Evolutionary conservation across 2,113 vertebrate genomes (phyloP).

Genomic region (Galeopterus variegatus): DNA sequence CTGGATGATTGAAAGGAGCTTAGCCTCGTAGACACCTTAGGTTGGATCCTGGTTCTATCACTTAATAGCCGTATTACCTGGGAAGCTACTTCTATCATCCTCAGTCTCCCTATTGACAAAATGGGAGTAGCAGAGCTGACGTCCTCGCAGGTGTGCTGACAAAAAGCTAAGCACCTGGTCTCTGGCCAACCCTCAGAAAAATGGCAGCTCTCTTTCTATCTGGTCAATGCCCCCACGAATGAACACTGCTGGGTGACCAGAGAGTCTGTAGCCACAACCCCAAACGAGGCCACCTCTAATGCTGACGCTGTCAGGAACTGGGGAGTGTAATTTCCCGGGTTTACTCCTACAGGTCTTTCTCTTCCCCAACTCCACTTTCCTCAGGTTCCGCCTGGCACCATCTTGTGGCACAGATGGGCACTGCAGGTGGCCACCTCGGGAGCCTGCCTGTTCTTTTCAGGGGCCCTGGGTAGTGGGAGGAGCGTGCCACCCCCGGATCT

Average conservation of each 20-base stretch:
- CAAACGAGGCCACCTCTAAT: no score
- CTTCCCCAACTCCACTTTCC: background rate
- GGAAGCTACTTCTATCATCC: background rate
- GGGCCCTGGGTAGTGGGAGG: no score
- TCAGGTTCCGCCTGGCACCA: background rate
- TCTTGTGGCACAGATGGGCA: background rate
- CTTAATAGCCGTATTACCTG: background rate
- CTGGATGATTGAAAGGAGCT: background rate
- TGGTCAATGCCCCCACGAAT: background rate
- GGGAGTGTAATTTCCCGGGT: background rate
- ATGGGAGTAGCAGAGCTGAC: background rate
- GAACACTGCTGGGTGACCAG: background rate
- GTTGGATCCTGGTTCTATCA: background rate
- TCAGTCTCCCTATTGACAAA: background rate
- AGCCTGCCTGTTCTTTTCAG: background rate
- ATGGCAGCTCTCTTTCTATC: background rate
- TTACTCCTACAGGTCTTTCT: background rate
- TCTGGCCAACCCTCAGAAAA: background rate
- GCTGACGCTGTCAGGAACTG: background rate
- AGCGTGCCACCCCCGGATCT: rapidly evolving
- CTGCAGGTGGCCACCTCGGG: background rate
- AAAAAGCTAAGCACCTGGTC: background rate
- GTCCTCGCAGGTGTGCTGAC: rapidly evolving
- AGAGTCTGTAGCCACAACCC: background rate
- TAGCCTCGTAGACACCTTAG: background rate